Evolutionary conservation across 2,888 invertebrate genomes (phyloP).

Genomic region (Polyommatus icarus): DNA sequence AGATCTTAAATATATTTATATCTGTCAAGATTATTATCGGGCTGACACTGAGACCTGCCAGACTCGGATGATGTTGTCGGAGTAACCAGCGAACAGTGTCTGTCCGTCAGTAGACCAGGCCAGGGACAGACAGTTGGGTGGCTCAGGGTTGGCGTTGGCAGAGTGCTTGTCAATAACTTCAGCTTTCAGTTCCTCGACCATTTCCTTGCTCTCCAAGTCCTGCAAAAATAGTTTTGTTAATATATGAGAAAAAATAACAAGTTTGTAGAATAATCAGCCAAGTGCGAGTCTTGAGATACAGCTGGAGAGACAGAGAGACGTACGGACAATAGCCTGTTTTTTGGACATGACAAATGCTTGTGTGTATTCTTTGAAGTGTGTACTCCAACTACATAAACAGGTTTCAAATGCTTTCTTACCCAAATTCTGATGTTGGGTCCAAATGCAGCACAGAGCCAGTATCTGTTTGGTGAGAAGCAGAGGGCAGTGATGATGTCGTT

Average conservation of each 20-base stretch:
- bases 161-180: slow-evolving; percentile 90
- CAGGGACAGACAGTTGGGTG: slow-evolving; percentile 97
- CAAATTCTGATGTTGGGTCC: slow-evolving; percentile 99
- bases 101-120: slow-evolving; percentile 99
- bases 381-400: neutral
- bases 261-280: neutral
- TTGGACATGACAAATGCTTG: no score
- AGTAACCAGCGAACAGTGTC: slow-evolving; percentile 99
- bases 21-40: slow-evolving; percentile 78
- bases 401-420: slow-evolving; percentile 75
- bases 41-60: slow-evolving; percentile 98
- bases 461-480: slow-evolving; percentile 99
- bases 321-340: no score
- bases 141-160: slow-evolving; percentile 87
- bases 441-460: slow-evolving; percentile 99
- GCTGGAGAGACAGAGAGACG: no score
- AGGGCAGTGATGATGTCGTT: slow-evolving; percentile 98
- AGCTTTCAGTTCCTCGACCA: slow-evolving; percentile 99
- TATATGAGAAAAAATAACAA: neutral
- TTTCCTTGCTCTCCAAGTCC: slow-evolving; percentile 99
- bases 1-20: slow-evolving; percentile 50
- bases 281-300: no score
- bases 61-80: slow-evolving; percentile 98
- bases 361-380: no score
- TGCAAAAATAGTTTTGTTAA: slow-evolving; percentile 51